These are phyloP conservation scores for Limnephilus marmoratus DNA, from an alignment of 2,888 invertebrate species.

Conservation along the genomic window DNA sequence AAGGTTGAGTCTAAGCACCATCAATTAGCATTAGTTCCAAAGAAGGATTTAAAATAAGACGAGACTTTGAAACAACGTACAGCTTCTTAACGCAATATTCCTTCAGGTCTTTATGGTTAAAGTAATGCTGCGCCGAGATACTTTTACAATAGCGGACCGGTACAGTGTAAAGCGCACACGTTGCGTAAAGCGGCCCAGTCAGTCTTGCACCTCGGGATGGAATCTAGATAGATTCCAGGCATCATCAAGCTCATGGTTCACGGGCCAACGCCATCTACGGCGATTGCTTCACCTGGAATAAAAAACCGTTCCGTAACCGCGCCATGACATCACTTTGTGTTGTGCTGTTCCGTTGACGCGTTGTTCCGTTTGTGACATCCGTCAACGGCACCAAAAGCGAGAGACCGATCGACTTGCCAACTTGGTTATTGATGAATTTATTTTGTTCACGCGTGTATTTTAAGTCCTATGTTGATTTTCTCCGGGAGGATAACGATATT, in stretches of 20 bases:
- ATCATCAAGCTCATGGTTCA: neutral
- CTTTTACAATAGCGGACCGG: neutral
- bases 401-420: neutral
- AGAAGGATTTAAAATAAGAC: too few relatives aligned
- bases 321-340: slow-evolving; percentile 31
- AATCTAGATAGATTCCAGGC: neutral
- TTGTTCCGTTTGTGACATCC: slow-evolving; percentile 15
- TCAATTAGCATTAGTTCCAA: neutral
- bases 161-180: neutral
- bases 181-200: neutral
- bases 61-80: too few relatives aligned
- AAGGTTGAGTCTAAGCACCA: neutral
- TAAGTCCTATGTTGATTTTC: neutral
- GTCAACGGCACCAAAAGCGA: neutral
- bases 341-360: neutral
- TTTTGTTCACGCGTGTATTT: neutral
- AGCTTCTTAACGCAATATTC: neutral
- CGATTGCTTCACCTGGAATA: neutral
- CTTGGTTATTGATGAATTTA: neutral
- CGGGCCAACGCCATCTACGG: neutral
- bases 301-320: slow-evolving; percentile 10
- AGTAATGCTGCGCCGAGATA: neutral
- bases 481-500: too few relatives aligned
- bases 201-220: neutral
- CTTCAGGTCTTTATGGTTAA: neutral